Conservation (phyloP, 2,113 vertebrate genomes). For the Saccopteryx leptura region DNA sequence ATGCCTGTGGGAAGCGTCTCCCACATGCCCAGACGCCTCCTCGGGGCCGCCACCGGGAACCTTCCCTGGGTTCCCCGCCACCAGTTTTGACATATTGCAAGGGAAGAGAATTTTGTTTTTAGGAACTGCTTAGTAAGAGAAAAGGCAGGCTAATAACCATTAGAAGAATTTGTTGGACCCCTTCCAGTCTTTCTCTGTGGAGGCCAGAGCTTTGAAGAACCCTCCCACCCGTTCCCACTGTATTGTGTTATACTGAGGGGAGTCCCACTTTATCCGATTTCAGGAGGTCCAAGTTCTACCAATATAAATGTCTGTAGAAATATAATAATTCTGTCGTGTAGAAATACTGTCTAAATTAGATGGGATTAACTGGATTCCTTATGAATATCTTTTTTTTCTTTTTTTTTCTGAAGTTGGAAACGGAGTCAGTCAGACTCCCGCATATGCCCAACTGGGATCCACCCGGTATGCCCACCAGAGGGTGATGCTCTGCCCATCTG, state of each 20-base stretch:
- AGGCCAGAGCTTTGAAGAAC: background rate
- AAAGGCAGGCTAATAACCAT: slow-evolving; percentile 61
- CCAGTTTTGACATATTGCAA: slow-evolving; percentile 55
- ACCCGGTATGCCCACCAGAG: too few species aligned
- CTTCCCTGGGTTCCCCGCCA: slow-evolving; percentile 57
- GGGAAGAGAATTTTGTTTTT: slow-evolving; percentile 74
- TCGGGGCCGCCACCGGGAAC: slow-evolving; percentile 17
- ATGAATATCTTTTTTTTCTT: background rate
- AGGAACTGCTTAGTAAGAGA: slow-evolving; percentile 62
- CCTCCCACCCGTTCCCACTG: background rate
- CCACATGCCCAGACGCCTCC: slow-evolving; percentile 56
- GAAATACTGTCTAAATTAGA: slow-evolving; percentile 16
- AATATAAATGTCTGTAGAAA: slow-evolving; percentile 57
- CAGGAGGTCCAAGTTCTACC: slow-evolving; percentile 51
- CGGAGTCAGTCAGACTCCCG: too few species aligned
- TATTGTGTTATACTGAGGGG: slow-evolving; percentile 7
- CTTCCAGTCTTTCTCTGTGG: slow-evolving; percentile 2
- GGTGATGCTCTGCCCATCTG: too few species aligned
- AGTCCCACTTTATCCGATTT: slow-evolving; percentile 66
- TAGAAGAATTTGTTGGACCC: slow-evolving; percentile 9
- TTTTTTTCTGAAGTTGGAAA: background rate
- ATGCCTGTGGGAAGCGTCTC: slow-evolving; percentile 26
- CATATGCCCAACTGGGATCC: too few species aligned
- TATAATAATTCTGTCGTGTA: slow-evolving; percentile 59
- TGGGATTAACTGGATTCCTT: slow-evolving; percentile 52